Base-by-base conservation (phyloP, 2,888 invertebrate species). In the Thereva nobilitata region DNA sequence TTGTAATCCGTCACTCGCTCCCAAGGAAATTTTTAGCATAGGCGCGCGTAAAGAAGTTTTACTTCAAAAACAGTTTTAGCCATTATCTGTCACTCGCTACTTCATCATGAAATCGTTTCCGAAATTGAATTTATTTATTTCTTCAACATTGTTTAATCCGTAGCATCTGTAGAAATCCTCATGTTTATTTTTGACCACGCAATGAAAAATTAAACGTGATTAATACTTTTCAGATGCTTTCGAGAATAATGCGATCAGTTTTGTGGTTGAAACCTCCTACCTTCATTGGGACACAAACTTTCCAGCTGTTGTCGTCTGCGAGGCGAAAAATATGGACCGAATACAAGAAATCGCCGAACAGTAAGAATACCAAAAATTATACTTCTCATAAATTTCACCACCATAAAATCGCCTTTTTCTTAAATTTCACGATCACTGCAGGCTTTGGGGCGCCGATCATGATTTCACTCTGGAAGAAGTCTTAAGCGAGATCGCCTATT, bases 211-310 rank as follows among this genome's bases (percentile, higher is more conserved):
- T 34, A 52, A 4, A 23, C 2, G 4, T n/a, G 10, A 47, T 45
- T 35, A 42, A 45, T 40, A 52, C 4, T 35, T 61, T 45, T 0
- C 8, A 79, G 80, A 77, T 67, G 83, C 84, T 5, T 91, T 87
- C 75, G 80, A 86, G 67, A 83, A 85, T 66, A 88, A 86, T 75
- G 89, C 91, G 1, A 89, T 91, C 55, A 90, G 89, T 76, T 91
- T 91, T 75, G 91, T 89, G 0, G 86, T 88, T 5, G 91, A 91
- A 72, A 90, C 90, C 0, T 86, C 85, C 0, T 91, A 89, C 77
- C 83, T 86, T 0, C 85, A 89, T 67, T 91, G 91, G 90, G 82
- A 88, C 71, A 89, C 89, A 0, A 83, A 86, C 66, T 88, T 92
- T 78, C 91, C 91, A 0, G 82, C 89, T 0, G 83, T 91, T n/a